These are phyloP conservation scores for Grapholita molesta DNA, from an alignment of 1,140 invertebrate species.

Conservation along the genomic window DNA sequence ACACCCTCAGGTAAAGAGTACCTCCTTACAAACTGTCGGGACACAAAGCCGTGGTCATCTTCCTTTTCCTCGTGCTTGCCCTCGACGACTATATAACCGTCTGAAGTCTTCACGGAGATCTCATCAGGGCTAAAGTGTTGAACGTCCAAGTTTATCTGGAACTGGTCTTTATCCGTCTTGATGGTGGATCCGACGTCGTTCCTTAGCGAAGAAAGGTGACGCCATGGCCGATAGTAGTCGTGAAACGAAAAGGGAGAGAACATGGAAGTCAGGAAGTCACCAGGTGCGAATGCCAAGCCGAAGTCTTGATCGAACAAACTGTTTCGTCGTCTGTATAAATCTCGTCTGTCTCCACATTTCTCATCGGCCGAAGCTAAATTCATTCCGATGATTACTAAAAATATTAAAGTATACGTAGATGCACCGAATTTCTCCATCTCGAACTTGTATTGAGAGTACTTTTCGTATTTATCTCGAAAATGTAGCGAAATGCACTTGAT, in stretches of 20 bases:
- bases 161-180: constrained; percentile 71
- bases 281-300: constrained; percentile 45
- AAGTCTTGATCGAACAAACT: constrained; percentile 51
- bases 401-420: constrained; percentile 25
- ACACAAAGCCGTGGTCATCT: constrained; percentile 80
- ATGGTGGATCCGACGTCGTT: constrained; percentile 54
- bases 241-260: constrained; percentile 40
- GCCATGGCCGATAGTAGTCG: constrained; percentile 79
- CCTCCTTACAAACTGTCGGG: constrained; percentile 84
- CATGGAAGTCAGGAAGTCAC: constrained; percentile 66
- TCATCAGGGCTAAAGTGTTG: constrained; percentile 82
- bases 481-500: background rate
- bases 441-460: background rate
- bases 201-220: constrained; percentile 82
- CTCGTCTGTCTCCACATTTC: constrained; percentile 31
- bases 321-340: background rate
- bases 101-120: constrained; percentile 85
- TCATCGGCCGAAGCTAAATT: constrained; percentile 34
- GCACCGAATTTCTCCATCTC: constrained; percentile 33
- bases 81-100: constrained; percentile 82
- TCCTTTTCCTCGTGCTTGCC: constrained; percentile 84
- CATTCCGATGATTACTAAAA: constrained; percentile 21
- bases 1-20: constrained; percentile 82
- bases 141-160: constrained; percentile 60
- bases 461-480: background rate